Base-by-base conservation (phyloP, 2,797 vertebrate genomes). In the Acestrorhynchus altus region DNA sequence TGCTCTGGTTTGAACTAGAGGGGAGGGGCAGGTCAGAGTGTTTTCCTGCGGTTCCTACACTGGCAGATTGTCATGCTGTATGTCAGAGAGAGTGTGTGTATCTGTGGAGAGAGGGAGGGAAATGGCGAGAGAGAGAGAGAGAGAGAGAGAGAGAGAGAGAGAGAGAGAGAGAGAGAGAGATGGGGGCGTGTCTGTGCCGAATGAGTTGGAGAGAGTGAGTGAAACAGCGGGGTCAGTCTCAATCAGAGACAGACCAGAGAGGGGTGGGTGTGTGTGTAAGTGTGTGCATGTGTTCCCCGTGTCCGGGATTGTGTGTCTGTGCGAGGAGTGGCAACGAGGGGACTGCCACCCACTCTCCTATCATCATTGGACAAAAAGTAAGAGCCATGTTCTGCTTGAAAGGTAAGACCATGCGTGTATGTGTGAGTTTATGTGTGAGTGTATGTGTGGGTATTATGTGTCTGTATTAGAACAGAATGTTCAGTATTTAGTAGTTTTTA, bases 381-480 rank as follows among this genome's bases (percentile, higher is more conserved):
- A 80, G 80, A 83, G 79, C 78, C 87, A 98, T 98, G 97, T 96
- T 96, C 90, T 98, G 95, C 88, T 88, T 97, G 85, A 96, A 95
- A 96, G 96, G 96, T 98, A 94, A 90, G 78, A 64, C 47, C 70
- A 11, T 80, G 64, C 2, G n/a, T 60, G 56, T 47, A 67, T 69
- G 64, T 82, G 71, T 79, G 74, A 57, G 60, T 57, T 49, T 42
- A 72, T 67, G 68, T 67, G 81, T 39, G 60, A 49, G 69, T 57
- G 70, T 65, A 18, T 66, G 49, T 73, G 46, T 35, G 31, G 31
- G 31, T 35, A 35, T 35, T 6, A 6, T 2, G 2, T 35, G 6
- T 35, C n/a, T n/a, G n/a, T n/a, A n/a, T n/a, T n/a, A n/a, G n/a
- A n/a, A 35, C 31, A 35, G 31, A 35, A 35, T 35, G 31, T 6